These are phyloP conservation scores for Lycia hirtaria DNA, from an alignment of 2,888 invertebrate genomes.

Conservation along the genomic window DNA sequence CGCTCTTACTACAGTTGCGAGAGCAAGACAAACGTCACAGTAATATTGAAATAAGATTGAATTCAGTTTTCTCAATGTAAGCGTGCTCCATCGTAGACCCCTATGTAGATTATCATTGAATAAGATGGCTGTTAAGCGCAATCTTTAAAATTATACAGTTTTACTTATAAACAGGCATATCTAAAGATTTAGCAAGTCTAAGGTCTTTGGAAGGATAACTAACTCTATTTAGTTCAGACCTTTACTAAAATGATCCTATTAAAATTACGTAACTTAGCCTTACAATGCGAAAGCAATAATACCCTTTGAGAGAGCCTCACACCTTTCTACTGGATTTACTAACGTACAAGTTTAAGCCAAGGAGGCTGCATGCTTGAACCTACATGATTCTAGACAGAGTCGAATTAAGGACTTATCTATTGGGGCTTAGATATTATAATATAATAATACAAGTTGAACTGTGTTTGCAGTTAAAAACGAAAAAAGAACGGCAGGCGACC, in stretches of 20 bases:
- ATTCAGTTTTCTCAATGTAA: no score
- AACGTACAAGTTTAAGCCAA: conserved; percentile 50
- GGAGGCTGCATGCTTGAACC: conserved; percentile 46
- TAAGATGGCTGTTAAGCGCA: no score
- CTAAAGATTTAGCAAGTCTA: no score
- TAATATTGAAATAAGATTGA: no score
- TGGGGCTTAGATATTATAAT: background rate
- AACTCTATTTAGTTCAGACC: background rate
- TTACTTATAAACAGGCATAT: no score
- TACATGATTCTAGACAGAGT: conserved; percentile 53
- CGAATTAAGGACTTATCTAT: conserved; percentile 2
- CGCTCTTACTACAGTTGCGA: no score
- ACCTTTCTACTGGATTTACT: conserved; percentile 48
- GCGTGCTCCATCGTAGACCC: no score
- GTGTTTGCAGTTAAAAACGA: background rate
- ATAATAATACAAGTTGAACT: background rate
- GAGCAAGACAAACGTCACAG: no score
- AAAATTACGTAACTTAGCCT: conserved; percentile 18
- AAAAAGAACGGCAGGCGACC: no score
- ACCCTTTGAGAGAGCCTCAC: conserved; percentile 34
- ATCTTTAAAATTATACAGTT: no score
- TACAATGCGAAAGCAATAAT: conserved; percentile 12
- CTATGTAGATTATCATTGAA: no score
- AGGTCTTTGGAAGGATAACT: background rate
- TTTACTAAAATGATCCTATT: conserved; percentile 1